These are phyloP conservation scores for Centrocercus urophasianus DNA, from an alignment of 2,113 vertebrate species.

Conservation along the genomic window DNA sequence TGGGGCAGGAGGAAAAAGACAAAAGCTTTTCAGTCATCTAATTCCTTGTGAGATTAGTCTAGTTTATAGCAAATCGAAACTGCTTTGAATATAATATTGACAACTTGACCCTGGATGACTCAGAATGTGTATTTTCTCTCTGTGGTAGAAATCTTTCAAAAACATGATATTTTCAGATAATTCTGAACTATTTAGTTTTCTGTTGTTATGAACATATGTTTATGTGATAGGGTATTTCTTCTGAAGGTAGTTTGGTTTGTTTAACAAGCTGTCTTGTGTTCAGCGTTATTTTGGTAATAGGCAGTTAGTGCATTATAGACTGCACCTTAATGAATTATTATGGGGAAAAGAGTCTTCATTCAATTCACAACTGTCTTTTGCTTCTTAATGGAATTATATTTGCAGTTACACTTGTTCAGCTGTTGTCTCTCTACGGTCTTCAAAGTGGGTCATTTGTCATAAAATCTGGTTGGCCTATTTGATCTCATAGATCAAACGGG, in stretches of 20 bases:
- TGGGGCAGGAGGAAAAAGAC: not conserved
- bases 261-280: not conserved
- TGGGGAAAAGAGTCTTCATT: not conserved
- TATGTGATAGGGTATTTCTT: not conserved
- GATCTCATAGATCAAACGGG: not conserved
- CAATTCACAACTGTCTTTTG: not conserved
- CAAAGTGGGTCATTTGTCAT: slow-evolving; percentile 1
- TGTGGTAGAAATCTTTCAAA: not conserved
- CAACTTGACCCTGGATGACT: not conserved
- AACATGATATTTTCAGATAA: not conserved
- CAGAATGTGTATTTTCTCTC: not conserved
- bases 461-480: not conserved
- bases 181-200: not conserved
- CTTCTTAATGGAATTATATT: not conserved
- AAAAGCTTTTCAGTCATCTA: not conserved
- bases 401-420: not conserved
- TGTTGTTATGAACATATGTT: not conserved
- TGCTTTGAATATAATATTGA: not conserved
- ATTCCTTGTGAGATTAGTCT: not conserved
- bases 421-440: slow-evolving; percentile 21
- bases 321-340: not conserved
- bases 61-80: not conserved
- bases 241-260: not conserved
- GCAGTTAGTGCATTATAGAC: not conserved
- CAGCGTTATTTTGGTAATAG: not conserved